Evolutionary conservation across 2,113 vertebrate genomes (phyloP), one percentile per base, ranked within the genome.

Genomic region (Pleuronectes platessa): DNA sequence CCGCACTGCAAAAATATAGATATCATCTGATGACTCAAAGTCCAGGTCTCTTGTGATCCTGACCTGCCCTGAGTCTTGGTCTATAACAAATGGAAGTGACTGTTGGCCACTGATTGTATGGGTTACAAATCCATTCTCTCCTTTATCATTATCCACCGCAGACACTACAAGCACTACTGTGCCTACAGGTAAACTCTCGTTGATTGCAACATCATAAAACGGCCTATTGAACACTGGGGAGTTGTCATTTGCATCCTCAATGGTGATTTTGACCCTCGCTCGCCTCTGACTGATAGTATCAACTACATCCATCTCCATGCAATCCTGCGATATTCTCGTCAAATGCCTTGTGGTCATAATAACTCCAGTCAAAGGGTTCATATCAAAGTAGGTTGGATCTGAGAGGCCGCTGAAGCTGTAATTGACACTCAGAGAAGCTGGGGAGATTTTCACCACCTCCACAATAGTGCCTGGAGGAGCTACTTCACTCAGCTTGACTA

Each of bases 231-330:
- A 99, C 54, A 95, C 93, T 0, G 98, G 98, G 45, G 91, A 93
- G 70, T 99, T 97, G 90, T 98, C 95, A 0, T 99, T 99, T 47
- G 96, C 96, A 79, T 99, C 98, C 71, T 97, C 96, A 40, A 99
- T 93, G 61, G 82, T 93, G 60, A 99, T 85, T 42, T 93, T 92
- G 61, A 99, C 94, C 0, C 78, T 94, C 66, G 94, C 90, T 90
- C 90, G 95, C 74, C 95, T 91, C 79, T 95, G 91, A 73, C 88
- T 94, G 35, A 93, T 92, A 79, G 90, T 92, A 2, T 94, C 90
- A 69, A 93, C 86, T 59, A 98, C 96, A 83, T 94, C 94, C 78
- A 98, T 91, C 59, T 94, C 92, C 65, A 97, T 96, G 26, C 94
- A 75, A 69, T 97, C 95, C 69, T 94, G 96, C 70, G 94, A 95